phyloP scores from a whole-genome alignment of 2,113 vertebrate genomes.

The Equus przewalskii region DNA sequence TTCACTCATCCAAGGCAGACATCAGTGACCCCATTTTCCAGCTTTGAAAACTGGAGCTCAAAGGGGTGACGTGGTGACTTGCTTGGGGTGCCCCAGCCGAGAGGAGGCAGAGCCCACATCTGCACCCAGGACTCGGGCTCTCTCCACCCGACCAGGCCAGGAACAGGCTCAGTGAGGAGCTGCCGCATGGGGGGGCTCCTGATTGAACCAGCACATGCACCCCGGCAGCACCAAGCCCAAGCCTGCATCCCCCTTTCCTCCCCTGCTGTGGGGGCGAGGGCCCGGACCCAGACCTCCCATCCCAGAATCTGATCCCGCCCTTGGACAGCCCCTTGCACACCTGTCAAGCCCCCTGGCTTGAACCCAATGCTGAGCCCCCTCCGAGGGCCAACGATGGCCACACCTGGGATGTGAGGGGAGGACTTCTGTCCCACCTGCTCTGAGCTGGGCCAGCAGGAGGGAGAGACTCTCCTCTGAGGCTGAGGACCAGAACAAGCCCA shows the following conservation, averaged over 20 bases:
- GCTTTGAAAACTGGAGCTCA: neutral
- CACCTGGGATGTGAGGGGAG: neutral
- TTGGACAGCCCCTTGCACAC: neutral
- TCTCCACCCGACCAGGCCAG: neutral
- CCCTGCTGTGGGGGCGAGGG: neutral
- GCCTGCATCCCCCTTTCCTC: neutral
- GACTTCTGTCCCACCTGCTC: neutral
- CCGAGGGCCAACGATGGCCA: neutral
- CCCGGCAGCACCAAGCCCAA: neutral
- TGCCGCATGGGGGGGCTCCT: too few relatives aligned
- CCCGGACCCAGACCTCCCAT: neutral
- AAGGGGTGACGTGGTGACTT: neutral
- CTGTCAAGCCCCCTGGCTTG: neutral
- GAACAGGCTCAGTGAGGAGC: neutral
- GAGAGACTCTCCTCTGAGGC: neutral
- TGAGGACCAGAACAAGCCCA: neutral
- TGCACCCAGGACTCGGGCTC: neutral
- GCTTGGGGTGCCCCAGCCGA: neutral
- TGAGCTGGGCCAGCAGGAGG: neutral
- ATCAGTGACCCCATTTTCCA: neutral
- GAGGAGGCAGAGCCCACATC: neutral
- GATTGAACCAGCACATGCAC: neutral
- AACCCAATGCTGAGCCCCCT: neutral
- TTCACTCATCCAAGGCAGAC: neutral
- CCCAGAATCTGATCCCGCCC: neutral